Conservation (phyloP, 2,113 vertebrate genomes). For the Setophaga kirtlandii region DNA sequence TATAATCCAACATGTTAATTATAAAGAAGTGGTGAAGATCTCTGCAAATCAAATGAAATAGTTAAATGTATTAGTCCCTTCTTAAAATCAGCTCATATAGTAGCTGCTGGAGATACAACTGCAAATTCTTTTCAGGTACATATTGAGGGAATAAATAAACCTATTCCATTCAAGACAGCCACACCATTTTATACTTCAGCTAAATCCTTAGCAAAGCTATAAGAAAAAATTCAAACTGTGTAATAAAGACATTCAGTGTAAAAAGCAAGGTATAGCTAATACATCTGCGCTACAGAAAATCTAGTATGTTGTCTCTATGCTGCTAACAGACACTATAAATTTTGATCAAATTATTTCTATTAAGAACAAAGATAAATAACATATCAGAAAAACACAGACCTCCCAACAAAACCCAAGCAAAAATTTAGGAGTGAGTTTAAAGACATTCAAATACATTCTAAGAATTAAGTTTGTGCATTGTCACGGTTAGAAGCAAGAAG, state of each 20-base stretch:
- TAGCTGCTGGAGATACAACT: not conserved
- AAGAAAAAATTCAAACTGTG: not conserved
- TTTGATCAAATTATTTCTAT: not conserved
- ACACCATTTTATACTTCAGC: not conserved
- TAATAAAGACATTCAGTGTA: not conserved
- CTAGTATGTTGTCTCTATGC: not conserved
- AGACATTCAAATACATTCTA: not conserved
- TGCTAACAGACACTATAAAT: not conserved
- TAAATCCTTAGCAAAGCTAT: not conserved
- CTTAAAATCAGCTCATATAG: not conserved
- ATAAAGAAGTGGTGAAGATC: not conserved
- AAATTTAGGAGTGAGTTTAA: not conserved
- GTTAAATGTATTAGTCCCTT: not conserved
- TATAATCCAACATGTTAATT: not conserved
- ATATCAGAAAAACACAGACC: not conserved
- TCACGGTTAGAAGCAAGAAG: not conserved
- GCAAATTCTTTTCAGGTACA: not conserved
- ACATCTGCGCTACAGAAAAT: not conserved
- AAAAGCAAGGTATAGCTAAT: not conserved
- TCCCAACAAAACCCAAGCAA: not conserved
- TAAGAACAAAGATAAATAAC: not conserved
- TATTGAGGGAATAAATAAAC: not conserved
- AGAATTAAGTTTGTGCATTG: not conserved
- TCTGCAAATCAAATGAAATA: not conserved
- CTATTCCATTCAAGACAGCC: not conserved